Base-by-base conservation (phyloP, 2,797 vertebrate genomes). In the Harpagifer antarcticus region DNA sequence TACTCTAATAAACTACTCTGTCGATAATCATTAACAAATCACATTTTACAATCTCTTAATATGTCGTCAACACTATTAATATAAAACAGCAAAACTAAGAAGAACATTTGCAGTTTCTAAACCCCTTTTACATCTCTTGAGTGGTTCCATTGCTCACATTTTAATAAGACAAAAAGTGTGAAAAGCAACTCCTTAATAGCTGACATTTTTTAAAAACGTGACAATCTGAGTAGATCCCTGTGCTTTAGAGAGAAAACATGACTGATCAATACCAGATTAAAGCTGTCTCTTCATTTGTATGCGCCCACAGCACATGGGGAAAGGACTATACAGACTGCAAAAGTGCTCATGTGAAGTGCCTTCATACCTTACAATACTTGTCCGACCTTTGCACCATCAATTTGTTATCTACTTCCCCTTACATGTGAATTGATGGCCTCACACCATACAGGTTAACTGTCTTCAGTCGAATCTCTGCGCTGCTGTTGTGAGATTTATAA, bases 371-470 rank as follows among this genome's bases (percentile, higher is more conserved):
- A 45, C 61, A 63, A 53, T 48, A 37, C 72, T 73, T 50, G 60
- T 67, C 70, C 78, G 65, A 88, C 85, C 84, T 86, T 91, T 93
- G 88, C 47, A 79, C 88, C 49, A 4, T 81, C 53, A 64, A 65
- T 77, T 72, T 68, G 62, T 85, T 82, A 83, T 86, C 78, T 71
- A 68, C 83, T 88, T 88, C 83, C 83, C 86, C 81, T 79, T 83
- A 19, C 44, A 56, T 55, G 63, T 66, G 53, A 84, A 74, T 67
- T 5, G 54, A 86, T 74, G 88, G 53, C 76, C 47, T 23, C 1
- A 44, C 27, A 42, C 60, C 67, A 63, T 64, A 72, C 59, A 44
- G 73, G 54, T 43, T 19, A 52, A 69, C 40, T 76, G 69, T 82
- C 68, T 76, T 66, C 52, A 58, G 44, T 58, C 17, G 42, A 42